These are phyloP conservation scores for Lemur catta DNA, from an alignment of 2,797 vertebrate species.

Conservation along the genomic window DNA sequence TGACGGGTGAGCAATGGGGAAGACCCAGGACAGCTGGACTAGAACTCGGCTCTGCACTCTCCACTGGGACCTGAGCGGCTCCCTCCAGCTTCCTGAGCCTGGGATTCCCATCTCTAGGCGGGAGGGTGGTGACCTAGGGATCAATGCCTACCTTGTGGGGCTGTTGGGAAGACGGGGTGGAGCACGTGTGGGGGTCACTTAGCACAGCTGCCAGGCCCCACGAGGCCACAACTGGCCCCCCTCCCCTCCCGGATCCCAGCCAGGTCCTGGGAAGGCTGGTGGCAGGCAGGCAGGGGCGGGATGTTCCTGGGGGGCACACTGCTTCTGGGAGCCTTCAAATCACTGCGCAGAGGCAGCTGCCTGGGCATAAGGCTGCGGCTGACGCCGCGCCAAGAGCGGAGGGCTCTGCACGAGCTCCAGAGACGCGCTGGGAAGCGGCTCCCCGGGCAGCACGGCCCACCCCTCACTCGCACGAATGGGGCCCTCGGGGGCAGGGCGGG, in stretches of 20 bases:
- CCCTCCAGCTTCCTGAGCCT: background rate
- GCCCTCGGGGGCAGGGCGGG: background rate
- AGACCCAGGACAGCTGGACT: background rate
- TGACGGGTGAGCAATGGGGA: background rate
- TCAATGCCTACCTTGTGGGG: background rate
- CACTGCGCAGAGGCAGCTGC: slow-evolving; percentile 65
- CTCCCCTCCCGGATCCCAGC: background rate
- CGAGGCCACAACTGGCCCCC: background rate
- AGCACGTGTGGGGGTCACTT: background rate
- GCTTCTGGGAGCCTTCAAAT: slow-evolving; percentile 53
- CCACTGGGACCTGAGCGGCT: background rate
- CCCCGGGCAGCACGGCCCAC: background rate
- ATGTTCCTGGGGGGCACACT: background rate
- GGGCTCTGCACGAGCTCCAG: background rate
- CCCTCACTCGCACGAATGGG: background rate
- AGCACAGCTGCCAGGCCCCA: background rate
- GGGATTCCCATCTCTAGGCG: background rate
- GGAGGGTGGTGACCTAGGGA: background rate
- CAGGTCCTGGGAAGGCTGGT: background rate
- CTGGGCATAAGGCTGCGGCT: slow-evolving; percentile 63
- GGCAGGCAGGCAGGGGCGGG: background rate
- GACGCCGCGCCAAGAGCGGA: slow-evolving; percentile 47
- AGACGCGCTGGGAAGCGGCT: slow-evolving; percentile 1
- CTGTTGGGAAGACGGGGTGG: background rate
- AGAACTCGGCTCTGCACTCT: background rate